These are phyloP conservation scores for Acanthosepion pharaonis DNA, from an alignment of 2,888 invertebrate species.

Conservation along the genomic window DNA sequence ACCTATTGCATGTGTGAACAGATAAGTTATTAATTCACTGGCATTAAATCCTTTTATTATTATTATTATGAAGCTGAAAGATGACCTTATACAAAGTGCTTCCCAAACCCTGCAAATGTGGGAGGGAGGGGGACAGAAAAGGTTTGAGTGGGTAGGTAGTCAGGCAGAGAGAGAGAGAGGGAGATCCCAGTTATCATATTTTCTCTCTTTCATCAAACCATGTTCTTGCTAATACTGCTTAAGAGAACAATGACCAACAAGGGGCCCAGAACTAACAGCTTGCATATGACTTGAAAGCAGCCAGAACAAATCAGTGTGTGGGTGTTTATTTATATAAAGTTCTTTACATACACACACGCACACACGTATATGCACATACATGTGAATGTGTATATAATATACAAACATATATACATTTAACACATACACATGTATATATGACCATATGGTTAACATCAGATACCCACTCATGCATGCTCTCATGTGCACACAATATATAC, in stretches of 20 bases:
- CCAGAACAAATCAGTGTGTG: not conserved
- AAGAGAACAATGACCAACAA: not conserved
- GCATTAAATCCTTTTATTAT: no score
- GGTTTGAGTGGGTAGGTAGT: not conserved
- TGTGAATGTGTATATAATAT: not conserved
- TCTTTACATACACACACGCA: not conserved
- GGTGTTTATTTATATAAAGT: not conserved
- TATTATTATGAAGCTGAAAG: no score
- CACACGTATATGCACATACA: not conserved
- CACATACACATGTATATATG: not conserved
- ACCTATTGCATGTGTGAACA: no score
- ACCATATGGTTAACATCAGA: not conserved
- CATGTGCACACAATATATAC: not conserved
- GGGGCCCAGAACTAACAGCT: not conserved
- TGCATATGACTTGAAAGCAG: not conserved
- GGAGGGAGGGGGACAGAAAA: no score
- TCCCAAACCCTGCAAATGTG: no score
- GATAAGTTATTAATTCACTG: no score
- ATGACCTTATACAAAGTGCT: no score
- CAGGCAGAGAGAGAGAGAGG: not conserved
- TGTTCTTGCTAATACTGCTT: slow-evolving; percentile 33
- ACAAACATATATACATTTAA: not conserved
- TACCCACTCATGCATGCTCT: not conserved
- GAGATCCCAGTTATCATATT: not conserved
- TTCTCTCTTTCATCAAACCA: not conserved